A percentile compares a stretch with the other conserved stretches of the same genome.
Conservation (phyloP, 37 sponge, comb jelly and placozoan species). For the Haliclona indistincta region DNA sequence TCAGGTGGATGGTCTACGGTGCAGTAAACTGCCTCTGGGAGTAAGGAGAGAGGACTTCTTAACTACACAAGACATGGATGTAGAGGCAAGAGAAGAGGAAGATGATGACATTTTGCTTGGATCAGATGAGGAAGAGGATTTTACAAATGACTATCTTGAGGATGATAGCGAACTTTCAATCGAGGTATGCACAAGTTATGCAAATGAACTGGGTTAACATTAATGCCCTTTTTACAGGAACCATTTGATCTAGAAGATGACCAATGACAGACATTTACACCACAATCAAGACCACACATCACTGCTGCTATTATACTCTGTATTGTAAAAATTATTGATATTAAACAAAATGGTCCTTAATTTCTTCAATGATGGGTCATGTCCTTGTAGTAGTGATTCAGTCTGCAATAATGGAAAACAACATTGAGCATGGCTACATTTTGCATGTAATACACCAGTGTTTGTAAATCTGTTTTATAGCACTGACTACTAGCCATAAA, state of each 20-base stretch:
- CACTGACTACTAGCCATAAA: too few relatives aligned
- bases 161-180: not conserved
- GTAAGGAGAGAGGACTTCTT: slow-evolving; percentile 59
- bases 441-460: too few relatives aligned
- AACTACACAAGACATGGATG: slow-evolving; percentile 12
- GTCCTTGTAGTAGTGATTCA: not conserved
- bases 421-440: too few relatives aligned
- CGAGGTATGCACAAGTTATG: not conserved
- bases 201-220: too few relatives aligned
- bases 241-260: not conserved
- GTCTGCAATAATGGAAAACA: not conserved
- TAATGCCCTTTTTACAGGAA: too few relatives aligned
- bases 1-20: too few relatives aligned
- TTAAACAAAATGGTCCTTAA: not conserved
- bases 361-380: not conserved
- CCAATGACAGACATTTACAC: not conserved
- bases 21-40: slow-evolving; percentile 71
- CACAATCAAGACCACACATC: not conserved
- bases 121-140: not conserved
- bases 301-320: not conserved
- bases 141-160: not conserved
- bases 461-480: too few relatives aligned
- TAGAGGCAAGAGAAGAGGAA: too few relatives aligned
- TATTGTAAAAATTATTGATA: not conserved
- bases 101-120: not conserved